Evolutionary conservation across 2,113 vertebrate genomes (phyloP), one percentile per base, ranked within the genome.

Genomic region (Gadus macrocephalus): DNA sequence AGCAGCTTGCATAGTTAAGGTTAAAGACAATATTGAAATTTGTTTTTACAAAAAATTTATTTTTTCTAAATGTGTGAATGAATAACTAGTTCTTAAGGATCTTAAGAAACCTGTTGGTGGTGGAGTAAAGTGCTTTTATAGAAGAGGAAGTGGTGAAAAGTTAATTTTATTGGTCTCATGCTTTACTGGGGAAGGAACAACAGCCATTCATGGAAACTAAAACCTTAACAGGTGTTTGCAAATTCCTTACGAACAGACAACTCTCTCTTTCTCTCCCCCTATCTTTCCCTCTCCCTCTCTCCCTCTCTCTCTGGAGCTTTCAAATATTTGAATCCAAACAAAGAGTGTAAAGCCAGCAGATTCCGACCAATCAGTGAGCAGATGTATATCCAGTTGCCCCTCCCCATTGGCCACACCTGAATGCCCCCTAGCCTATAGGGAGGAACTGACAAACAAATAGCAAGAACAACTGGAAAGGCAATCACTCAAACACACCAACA

Each of bases 311-410:
- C 55, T 17, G 55, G n/a, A 58, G 55, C 22, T 64, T 64, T 53
- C 56, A 85, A 76, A 89, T 70, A 79, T 92, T 91, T 90, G 79
- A 91, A 91, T 76, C 81, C 78, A 74, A 81, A 89, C 85, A 91
- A 81, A 78, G 69, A 17, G 25, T 70, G 79, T 71, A 86, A 84
- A 72, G 68, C 19, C 42, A 78, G 70, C 38, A 61, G 69, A 56
- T 67, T 62, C 7, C 17, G 82, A 74, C 88, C 90, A 90, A 86
- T 87, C 68, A 2, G 19, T 22, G 66, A 20, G 70, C 55, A 78
- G 69, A 67, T 42, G 68, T 16, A 71, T 16, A 71, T 76, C 12
- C 35, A 53, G 22, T 55, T 58, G 31, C 53, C 42, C 67, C 68
- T 64, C 27, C 58, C 53, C 67, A 66, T 64, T 67, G 68, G 70